A percentile compares a stretch with the other conserved stretches of the same genome.
These are phyloP conservation scores for Anticlea derivata DNA, from an alignment of 2,888 invertebrate species.

Conservation along the genomic window DNA sequence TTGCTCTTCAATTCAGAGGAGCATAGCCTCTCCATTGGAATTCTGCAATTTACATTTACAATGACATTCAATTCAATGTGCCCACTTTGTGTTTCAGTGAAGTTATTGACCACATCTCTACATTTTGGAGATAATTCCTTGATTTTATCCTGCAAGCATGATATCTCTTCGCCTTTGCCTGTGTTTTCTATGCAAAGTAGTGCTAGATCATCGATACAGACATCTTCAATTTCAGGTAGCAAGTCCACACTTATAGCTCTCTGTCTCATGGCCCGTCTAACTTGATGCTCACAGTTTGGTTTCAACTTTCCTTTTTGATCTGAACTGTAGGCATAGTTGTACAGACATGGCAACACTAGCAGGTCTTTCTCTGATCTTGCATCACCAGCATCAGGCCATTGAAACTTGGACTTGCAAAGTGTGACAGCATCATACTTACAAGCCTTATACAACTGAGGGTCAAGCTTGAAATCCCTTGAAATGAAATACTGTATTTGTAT, in stretches of 20 bases:
- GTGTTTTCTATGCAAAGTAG: constrained; percentile 92
- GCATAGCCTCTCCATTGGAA: constrained; percentile 91
- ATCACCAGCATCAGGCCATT: constrained; percentile 88
- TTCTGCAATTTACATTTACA: constrained; percentile 91
- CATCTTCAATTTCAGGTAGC: constrained; percentile 96
- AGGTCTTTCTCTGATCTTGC: constrained; percentile 92
- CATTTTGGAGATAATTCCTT: constrained; percentile 88
- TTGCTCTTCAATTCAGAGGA: constrained; percentile 86
- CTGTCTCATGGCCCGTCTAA: constrained; percentile 95
- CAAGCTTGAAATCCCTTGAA: constrained; percentile 96
- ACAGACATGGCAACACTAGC: constrained; percentile 95
- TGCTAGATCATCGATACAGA: constrained; percentile 94
- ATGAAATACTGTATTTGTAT: constrained; percentile 99
- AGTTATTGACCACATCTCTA: constrained; percentile 89
- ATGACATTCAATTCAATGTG: constrained; percentile 95
- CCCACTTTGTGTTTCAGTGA: constrained; percentile 95
- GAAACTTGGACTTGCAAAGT: constrained; percentile 90
- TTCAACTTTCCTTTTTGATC: constrained; percentile 80
- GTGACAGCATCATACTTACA: constrained; percentile 94
- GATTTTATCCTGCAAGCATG: constrained; percentile 94
- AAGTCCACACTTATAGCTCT: constrained; percentile 96
- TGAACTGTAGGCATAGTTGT: constrained; percentile 86
- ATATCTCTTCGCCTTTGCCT: constrained; percentile 95
- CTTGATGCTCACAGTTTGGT: constrained; percentile 88
- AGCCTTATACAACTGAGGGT: constrained; percentile 93